A percentile compares a stretch with the other conserved stretches of the same genome.
phyloP scores from a whole-genome alignment of 2,888 invertebrate genomes.

The Meliscaeva auricollis region DNA sequence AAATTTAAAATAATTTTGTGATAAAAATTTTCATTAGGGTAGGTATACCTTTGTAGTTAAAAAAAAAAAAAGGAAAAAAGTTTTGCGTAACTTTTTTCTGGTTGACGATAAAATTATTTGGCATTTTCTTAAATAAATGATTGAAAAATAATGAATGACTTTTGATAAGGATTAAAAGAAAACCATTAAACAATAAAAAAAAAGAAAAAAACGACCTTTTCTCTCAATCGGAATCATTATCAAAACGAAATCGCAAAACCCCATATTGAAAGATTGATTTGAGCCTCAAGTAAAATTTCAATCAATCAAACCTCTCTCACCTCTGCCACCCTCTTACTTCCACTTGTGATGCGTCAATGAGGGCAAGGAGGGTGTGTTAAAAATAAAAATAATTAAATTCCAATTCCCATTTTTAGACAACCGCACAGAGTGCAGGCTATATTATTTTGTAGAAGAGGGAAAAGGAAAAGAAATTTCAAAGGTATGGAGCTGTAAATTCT shows the following conservation, averaged over 20 bases:
- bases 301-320: conserved; percentile 34
- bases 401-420: conserved; percentile 44
- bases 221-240: background rate
- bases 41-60: background rate
- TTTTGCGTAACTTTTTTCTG: background rate
- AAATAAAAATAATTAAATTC: conserved; percentile 64
- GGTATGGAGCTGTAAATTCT: conserved; percentile 28
- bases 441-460: background rate
- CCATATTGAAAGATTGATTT: conserved; percentile 32
- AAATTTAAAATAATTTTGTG: no score
- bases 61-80: background rate
- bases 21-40: no score
- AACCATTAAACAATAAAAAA: conserved; percentile 1
- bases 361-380: conserved; percentile 6
- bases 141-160: conserved; percentile 21
- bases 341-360: background rate
- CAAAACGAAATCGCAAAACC: background rate
- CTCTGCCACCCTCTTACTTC: background rate
- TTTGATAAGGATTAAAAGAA: background rate
- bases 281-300: conserved; percentile 40
- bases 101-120: background rate
- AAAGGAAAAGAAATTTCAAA: background rate
- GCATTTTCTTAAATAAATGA: background rate
- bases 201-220: background rate
- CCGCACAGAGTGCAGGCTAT: background rate